Conservation (phyloP, 37 sponge, comb jelly and placozoan genomes). For the Lycopodina hypogea region DNA sequence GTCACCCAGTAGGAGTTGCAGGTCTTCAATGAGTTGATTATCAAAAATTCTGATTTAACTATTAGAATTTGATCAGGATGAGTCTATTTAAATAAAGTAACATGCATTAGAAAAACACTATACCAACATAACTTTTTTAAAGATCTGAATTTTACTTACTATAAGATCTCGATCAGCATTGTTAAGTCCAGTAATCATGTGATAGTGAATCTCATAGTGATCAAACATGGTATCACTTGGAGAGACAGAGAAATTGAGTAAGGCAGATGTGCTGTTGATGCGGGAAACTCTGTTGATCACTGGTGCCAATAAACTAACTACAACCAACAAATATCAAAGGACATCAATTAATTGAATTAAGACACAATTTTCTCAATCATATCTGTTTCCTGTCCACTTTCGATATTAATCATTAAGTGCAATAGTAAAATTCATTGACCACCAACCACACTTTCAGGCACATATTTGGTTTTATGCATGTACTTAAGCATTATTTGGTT, state of each 20-base stretch:
- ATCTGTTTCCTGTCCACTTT: too few species aligned
- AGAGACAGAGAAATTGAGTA: background rate
- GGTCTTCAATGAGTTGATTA: background rate
- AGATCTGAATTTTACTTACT: too few species aligned
- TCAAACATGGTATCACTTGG: constrained; percentile 1
- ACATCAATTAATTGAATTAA: background rate
- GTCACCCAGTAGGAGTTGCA: constrained; percentile 4
- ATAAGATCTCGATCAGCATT: background rate
- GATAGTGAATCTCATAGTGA: background rate
- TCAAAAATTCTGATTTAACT: background rate
- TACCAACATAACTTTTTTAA: too few species aligned
- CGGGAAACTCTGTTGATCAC: background rate
- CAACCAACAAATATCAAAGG: background rate
- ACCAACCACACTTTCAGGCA: too few species aligned
- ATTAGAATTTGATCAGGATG: background rate
- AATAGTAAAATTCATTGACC: too few species aligned
- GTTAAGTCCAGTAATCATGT: background rate
- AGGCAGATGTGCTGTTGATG: background rate
- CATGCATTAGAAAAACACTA: too few species aligned
- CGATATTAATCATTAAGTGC: too few species aligned
- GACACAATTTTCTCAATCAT: too few species aligned
- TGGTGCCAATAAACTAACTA: background rate
- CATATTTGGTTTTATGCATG: too few species aligned
- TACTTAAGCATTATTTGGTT: too few species aligned
- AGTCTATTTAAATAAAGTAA: background rate